phyloP scores from a whole-genome alignment of 2,888 invertebrate genomes.

The Chironomus tentans region DNA sequence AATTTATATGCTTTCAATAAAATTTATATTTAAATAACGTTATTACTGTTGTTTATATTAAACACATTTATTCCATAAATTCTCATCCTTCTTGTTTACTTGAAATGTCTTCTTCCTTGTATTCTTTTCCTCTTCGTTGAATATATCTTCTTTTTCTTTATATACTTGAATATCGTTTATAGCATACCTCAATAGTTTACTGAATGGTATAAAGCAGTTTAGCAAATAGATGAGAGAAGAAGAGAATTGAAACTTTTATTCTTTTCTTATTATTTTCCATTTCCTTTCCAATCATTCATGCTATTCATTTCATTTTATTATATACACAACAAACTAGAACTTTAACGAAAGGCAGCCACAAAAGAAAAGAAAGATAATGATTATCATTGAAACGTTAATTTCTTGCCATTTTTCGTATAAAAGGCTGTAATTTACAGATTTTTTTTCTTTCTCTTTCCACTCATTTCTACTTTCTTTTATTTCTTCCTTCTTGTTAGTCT shows the following conservation, averaged over 20 bases:
- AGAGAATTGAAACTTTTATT: neutral
- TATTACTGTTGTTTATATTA: neutral
- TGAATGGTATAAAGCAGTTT: neutral
- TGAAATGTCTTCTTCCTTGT: neutral
- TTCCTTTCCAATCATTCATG: neutral
- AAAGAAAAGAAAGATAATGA: constrained; percentile 23
- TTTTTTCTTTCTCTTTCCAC: neutral
- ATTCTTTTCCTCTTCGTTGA: neutral
- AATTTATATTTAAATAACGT: neutral
- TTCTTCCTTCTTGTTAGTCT: too few species aligned
- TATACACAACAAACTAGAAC: neutral
- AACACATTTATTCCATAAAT: neutral
- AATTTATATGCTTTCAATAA: neutral
- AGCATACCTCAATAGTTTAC: neutral
- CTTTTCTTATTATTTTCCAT: neutral
- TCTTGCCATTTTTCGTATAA: constrained; percentile 21
- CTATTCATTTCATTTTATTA: neutral
- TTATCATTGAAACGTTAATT: constrained; percentile 27
- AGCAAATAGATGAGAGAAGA: neutral
- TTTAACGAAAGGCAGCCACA: constrained; percentile 17
- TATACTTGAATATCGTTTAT: neutral
- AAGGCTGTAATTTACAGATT: constrained; percentile 26
- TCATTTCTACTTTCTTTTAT: too few species aligned
- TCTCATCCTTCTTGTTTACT: neutral
- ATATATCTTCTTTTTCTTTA: too few species aligned